Percentiles rank a stretch among this genome's conserved stretches.
These are phyloP conservation scores for Cisticola juncidis DNA, from an alignment of 2,113 vertebrate species.

Conservation along the genomic window DNA sequence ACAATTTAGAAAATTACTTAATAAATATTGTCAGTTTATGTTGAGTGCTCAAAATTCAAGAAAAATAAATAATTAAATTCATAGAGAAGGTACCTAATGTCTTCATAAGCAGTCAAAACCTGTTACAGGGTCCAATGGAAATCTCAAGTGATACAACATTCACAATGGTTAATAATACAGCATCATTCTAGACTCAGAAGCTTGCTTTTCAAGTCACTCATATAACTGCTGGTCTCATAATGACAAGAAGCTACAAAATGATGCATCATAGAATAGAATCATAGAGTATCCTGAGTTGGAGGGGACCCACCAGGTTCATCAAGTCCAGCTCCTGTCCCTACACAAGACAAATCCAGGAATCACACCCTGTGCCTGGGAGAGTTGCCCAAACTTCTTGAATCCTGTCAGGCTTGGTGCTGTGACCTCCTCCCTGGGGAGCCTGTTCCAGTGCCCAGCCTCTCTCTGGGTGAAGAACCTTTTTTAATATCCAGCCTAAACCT, in stretches of 20 bases:
- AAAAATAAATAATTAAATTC: background rate
- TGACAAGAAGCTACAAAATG: background rate
- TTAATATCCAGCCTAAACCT: background rate
- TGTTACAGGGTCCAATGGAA: rapidly evolving
- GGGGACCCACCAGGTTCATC: background rate
- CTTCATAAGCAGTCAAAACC: background rate
- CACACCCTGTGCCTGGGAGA: no score
- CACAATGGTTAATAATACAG: background rate
- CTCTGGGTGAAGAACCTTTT: background rate
- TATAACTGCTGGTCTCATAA: background rate
- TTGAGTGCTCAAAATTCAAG: background rate
- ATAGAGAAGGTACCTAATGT: background rate
- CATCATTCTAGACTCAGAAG: background rate
- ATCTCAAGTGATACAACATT: background rate
- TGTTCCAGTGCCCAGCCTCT: background rate
- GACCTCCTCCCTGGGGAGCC: background rate
- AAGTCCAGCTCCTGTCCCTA: background rate
- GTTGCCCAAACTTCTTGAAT: background rate
- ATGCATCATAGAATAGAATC: background rate
- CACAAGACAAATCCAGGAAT: background rate
- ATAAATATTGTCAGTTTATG: background rate
- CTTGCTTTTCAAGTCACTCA: background rate
- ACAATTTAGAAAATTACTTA: background rate
- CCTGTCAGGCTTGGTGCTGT: background rate
- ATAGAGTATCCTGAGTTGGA: background rate